Percentiles rank a stretch among this genome's conserved stretches.
Conservation (phyloP, 2,797 vertebrate genomes). For the Sebastes melanostomus region DNA sequence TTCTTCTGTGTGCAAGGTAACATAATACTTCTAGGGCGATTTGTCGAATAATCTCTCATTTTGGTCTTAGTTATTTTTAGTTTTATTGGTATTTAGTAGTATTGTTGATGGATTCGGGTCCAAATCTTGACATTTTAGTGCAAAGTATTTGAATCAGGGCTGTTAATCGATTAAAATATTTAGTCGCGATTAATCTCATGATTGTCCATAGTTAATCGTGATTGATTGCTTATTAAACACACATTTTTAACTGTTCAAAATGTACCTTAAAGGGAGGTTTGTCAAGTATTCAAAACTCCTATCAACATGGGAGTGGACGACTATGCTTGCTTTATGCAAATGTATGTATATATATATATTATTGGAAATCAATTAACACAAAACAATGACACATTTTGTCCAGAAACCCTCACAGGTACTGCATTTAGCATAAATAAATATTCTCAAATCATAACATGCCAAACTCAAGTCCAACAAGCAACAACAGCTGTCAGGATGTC, state of each 20-base stretch:
- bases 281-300: background rate
- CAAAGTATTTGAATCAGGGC: background rate
- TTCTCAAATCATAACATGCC: background rate
- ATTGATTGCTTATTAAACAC: background rate
- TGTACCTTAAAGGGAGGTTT: background rate
- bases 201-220: background rate
- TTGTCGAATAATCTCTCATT: background rate
- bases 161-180: background rate
- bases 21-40: background rate
- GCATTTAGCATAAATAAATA: background rate
- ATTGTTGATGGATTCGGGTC: background rate
- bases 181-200: background rate
- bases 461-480: accelerated
- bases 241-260: background rate
- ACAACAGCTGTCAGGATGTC: too few species aligned
- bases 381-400: background rate
- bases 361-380: background rate
- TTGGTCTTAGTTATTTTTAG: background rate
- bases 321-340: background rate
- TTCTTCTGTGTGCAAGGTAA: background rate
- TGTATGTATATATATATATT: background rate
- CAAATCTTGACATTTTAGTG: background rate
- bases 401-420: background rate
- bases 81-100: background rate
- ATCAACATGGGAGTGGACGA: background rate